phyloP scores from a whole-genome alignment of 2,888 invertebrate species.

The Chirona hameri region DNA sequence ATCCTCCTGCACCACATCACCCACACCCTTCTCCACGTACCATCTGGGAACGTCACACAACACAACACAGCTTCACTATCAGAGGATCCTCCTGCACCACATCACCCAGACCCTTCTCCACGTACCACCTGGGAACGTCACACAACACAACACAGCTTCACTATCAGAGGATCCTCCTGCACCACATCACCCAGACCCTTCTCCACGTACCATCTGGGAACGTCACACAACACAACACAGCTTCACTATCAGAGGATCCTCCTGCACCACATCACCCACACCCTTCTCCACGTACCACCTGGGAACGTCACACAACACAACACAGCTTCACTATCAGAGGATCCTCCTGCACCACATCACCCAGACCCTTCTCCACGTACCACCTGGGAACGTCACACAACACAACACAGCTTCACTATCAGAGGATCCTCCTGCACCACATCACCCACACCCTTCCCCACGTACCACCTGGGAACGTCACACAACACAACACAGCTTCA shows the following conservation, averaged over 20 bases:
- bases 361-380: conserved; percentile 53
- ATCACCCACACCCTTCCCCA: conserved; percentile 51
- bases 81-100: conserved; percentile 53
- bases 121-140: conserved; percentile 58
- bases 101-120: conserved; percentile 51
- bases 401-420: conserved; percentile 65
- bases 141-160: too few relatives aligned
- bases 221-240: too few relatives aligned
- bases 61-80: conserved; percentile 65
- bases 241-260: conserved; percentile 61
- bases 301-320: too few relatives aligned
- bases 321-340: conserved; percentile 66
- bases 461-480: conserved; percentile 58
- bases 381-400: too few relatives aligned
- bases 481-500: too few relatives aligned
- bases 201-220: conserved; percentile 56
- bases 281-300: conserved; percentile 57
- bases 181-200: conserved; percentile 52
- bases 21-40: conserved; percentile 53
- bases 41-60: too few relatives aligned
- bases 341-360: conserved; percentile 48
- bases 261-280: conserved; percentile 48
- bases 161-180: conserved; percentile 56
- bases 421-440: conserved; percentile 53
- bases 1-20: conserved; percentile 48